Percentiles rank a stretch among this genome's conserved stretches.
These are phyloP conservation scores for Chamaetylas fuelleborni DNA, from an alignment of 2,113 vertebrate species.

Conservation along the genomic window DNA sequence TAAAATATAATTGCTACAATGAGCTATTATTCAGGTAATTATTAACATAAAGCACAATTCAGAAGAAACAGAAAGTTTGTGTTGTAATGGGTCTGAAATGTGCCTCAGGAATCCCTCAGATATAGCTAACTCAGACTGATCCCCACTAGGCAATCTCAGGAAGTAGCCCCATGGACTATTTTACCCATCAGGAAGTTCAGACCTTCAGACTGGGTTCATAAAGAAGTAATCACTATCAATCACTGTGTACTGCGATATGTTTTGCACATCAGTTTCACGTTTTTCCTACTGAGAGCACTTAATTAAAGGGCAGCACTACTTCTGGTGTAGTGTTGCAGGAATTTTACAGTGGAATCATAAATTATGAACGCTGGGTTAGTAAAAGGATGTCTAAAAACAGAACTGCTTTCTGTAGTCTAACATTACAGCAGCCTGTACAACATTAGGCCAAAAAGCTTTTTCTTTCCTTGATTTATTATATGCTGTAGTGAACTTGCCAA, in stretches of 20 bases:
- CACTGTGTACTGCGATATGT: slow-evolving; percentile 70
- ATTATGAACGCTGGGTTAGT: slow-evolving; percentile 78
- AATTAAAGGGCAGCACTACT: slow-evolving; percentile 81
- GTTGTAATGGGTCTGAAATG: neutral
- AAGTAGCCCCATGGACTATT: slow-evolving; percentile 80
- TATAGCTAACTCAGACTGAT: slow-evolving; percentile 76
- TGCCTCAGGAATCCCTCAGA: slow-evolving; percentile 71
- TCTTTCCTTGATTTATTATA: slow-evolving; percentile 91
- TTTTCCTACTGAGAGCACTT: slow-evolving; percentile 78
- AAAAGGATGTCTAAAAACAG: slow-evolving; percentile 83
- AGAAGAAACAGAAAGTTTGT: slow-evolving; percentile 12
- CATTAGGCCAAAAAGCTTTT: slow-evolving; percentile 78
- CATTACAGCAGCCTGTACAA: slow-evolving; percentile 74
- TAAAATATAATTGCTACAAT: neutral
- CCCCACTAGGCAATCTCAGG: slow-evolving; percentile 81
- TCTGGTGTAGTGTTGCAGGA: slow-evolving; percentile 80
- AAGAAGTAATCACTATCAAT: slow-evolving; percentile 88
- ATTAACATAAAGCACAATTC: neutral
- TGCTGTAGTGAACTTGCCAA: slow-evolving; percentile 84
- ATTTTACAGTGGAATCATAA: slow-evolving; percentile 82
- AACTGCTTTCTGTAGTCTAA: slow-evolving; percentile 79
- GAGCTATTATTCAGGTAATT: neutral
- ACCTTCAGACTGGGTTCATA: slow-evolving; percentile 88
- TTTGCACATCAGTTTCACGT: slow-evolving; percentile 77
- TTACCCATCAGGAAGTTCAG: slow-evolving; percentile 85